Evolutionary conservation across 2,797 vertebrate species (phyloP).

Genomic region (Lepilemur septentrionalis): DNA sequence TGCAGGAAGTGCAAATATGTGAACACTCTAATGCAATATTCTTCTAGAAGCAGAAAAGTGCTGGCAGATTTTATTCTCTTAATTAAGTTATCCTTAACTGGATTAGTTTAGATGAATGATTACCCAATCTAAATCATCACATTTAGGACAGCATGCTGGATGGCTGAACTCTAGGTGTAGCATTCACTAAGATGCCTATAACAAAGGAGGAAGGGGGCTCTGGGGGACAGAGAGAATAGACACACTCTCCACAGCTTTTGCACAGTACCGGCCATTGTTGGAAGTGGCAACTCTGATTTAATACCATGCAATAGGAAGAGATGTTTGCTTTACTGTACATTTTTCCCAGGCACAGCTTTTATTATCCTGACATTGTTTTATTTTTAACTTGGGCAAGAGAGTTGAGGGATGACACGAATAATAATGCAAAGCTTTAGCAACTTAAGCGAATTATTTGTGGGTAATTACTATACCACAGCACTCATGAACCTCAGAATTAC

Average conservation of each 20-base stretch:
- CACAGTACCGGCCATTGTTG: background rate
- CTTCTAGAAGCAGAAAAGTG: slow-evolving; percentile 33
- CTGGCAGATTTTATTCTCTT: slow-evolving; percentile 55
- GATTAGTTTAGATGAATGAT: slow-evolving; percentile 51
- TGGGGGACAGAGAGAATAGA: background rate
- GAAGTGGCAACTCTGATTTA: background rate
- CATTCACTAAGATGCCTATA: background rate
- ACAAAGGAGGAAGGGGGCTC: background rate
- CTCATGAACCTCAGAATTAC: slow-evolving; percentile 29
- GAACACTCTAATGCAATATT: slow-evolving; percentile 42
- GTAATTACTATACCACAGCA: slow-evolving; percentile 36
- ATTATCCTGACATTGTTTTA: slow-evolving; percentile 37
- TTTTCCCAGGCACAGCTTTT: slow-evolving; percentile 44
- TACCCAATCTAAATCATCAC: slow-evolving; percentile 17
- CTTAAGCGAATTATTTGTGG: slow-evolving; percentile 48
- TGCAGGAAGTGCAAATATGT: slow-evolving; percentile 34
- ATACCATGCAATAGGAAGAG: background rate
- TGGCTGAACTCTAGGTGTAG: background rate
- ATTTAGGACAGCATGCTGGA: background rate
- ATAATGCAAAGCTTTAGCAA: background rate
- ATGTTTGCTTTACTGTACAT: slow-evolving; percentile 42
- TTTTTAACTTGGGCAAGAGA: slow-evolving; percentile 45
- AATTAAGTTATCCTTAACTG: slow-evolving; percentile 62
- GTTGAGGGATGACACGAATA: background rate
- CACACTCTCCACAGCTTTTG: background rate